Base-by-base conservation (phyloP, 2,888 invertebrate species). In the Prostheceraeus crozeri region DNA sequence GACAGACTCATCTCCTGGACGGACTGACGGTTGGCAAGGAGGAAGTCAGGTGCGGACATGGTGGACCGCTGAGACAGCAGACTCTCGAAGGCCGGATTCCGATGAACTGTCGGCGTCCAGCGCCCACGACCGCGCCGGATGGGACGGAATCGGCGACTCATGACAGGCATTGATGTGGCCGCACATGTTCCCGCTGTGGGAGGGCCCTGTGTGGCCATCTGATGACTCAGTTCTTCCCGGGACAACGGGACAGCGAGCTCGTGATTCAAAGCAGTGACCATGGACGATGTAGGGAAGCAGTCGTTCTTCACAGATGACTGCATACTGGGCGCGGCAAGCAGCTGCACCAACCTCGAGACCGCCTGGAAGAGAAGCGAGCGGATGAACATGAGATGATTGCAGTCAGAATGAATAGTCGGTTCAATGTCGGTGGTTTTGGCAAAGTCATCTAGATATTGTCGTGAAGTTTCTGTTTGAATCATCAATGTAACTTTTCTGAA, bases 181-280 rank as follows among this genome's bases (percentile, higher is more conserved):
- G 16, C 36, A 16, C 2, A 19, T 19, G 19, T 3, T 19, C 2
- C 16, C 4, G 16, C 16, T 4, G 36, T 2, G 16, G 36, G 36
- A 16, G 36, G 33, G 10, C 11, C 36, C 36, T 16, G 36, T 16
- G 16, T 19, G 2, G 36, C 16, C 36, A 19, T 19, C 36, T 19
- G 16, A 4, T 36, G 36, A 65, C 54, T 56, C 21, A 71, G 68
- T 60, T 74, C 74, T 56, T 71, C 68, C 33, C 68, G 68, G 4
- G 72, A 71, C 33, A 75, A 65, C 2, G 74, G 74, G 1, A 75
- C 71, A 25, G 73, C 75, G 70, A 75, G 75, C 62, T 75, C 75
- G 62, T 69, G 68, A 63, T 72, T 76, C 71, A 76, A 68, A 2
- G 72, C 71, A 11, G 71, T 67, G 11, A 76, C 69, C 73, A 74